Evolutionary conservation across 2,113 vertebrate species (phyloP), one percentile per base, ranked within the genome.

Genomic region (Xerus inauris): DNA sequence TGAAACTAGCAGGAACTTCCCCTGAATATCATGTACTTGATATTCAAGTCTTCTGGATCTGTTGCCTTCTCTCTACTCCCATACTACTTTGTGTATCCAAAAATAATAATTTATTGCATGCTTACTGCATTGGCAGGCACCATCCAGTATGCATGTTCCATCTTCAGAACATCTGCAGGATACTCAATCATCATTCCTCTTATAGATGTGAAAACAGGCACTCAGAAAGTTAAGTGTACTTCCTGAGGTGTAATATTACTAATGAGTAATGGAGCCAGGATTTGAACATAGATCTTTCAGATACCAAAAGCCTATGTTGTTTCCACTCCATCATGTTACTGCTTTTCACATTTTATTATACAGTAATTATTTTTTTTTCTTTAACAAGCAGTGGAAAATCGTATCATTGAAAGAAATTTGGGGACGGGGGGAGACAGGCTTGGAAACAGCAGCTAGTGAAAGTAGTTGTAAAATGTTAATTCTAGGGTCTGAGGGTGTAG

Each of bases 171-270:
- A 93, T 89, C 51, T 96, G 49, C 35, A 83, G 71, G 26, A 51
- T 54, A 47, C 28, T 76, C 82, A 24, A 72, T 3, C 54, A 40
- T 67, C 69, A 80, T 24, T 89, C 24, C 14, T 94, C 28, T 57
- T 40, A 95, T 13, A 86, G 77, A 69, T 87, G 35, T 11, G 42
- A 71, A 65, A 94, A n/a, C 59, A 59, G n/a, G 28, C 69, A 69
- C 32, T 94, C 64, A 94, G 38, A 90, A 92, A 54, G 38, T 76
- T 72, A 93, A 93, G 32, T 80, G 6, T 28, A 45, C 77, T 97
- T 97, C 57, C 67, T 73, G 51, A 81, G 19, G 26, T 90, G 26
- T 90, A 85, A 71, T 81, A 86, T 28, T 81, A 11, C 64, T 87
- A 62, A 38, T 59, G 64, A 85, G 67, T 51, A 79, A 16, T 57